phyloP scores from a whole-genome alignment of 2,113 vertebrate species.

The Miniopterus natalensis region DNA sequence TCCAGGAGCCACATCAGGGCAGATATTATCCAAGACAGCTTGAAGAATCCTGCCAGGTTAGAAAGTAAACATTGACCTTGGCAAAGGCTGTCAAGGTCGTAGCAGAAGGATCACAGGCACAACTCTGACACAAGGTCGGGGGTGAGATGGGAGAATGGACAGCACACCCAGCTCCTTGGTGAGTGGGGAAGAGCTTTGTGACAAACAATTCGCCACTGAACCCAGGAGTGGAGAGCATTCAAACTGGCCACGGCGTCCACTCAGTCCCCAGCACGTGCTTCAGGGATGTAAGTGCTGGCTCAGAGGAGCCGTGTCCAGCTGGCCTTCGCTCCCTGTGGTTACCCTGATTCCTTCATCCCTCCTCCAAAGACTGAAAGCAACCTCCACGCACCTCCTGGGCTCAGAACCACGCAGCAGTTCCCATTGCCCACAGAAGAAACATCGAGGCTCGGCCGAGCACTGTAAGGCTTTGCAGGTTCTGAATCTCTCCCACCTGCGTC shows the following conservation, averaged over 20 bases:
- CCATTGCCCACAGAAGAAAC: not conserved
- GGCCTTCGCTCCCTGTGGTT: not conserved
- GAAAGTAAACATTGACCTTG: not conserved
- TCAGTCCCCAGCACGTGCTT: too few relatives aligned
- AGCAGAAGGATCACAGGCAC: not conserved
- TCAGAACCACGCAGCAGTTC: accelerated
- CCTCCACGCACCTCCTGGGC: accelerated
- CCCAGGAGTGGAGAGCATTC: not conserved
- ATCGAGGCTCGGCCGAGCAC: not conserved
- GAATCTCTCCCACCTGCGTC: not conserved
- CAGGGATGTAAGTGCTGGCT: accelerated
- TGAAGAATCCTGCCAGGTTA: not conserved
- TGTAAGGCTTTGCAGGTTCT: not conserved
- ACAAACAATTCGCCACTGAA: not conserved
- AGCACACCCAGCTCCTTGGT: not conserved
- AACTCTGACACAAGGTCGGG: not conserved
- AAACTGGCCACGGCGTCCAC: too few relatives aligned
- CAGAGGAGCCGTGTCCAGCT: accelerated
- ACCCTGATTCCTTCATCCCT: not conserved
- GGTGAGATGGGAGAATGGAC: not conserved
- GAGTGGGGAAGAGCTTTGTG: not conserved
- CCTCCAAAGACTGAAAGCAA: not conserved
- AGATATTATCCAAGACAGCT: not conserved
- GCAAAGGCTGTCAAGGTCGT: not conserved
- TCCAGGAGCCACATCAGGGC: not conserved